phyloP scores from a whole-genome alignment of 2,113 vertebrate genomes.

The Deroptyus accipitrinus region DNA sequence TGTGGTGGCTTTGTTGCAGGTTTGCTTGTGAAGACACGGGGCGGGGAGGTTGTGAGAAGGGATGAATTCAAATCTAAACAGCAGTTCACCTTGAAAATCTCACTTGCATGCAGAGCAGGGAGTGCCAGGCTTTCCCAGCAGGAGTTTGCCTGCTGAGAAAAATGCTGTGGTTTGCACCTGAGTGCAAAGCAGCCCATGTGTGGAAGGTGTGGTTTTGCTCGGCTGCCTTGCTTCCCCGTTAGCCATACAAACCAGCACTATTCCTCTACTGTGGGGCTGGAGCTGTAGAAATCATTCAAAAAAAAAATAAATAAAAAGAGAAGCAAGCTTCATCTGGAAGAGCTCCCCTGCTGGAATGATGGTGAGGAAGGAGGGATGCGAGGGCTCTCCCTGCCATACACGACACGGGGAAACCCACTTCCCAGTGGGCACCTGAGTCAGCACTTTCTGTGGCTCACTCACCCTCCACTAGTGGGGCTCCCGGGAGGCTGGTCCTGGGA shows the following conservation, averaged over 20 bases:
- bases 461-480: not conserved
- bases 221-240: not conserved
- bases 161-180: not conserved
- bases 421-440: not conserved
- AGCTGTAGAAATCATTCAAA: not conserved
- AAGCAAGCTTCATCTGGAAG: not conserved
- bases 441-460: not conserved
- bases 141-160: constrained; percentile 11
- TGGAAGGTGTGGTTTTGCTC: not conserved
- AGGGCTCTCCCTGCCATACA: not conserved
- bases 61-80: not conserved
- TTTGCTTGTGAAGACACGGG: not conserved
- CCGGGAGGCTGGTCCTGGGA: not conserved
- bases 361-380: not conserved
- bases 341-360: not conserved
- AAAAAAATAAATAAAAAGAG: not conserved
- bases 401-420: constrained; percentile 1
- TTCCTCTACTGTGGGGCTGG: not conserved
- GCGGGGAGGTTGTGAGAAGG: not conserved
- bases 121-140: not conserved
- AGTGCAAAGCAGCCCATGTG: not conserved
- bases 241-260: not conserved
- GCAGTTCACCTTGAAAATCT: constrained; percentile 50
- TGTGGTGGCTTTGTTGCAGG: not conserved
- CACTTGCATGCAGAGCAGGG: not conserved